Conservation (phyloP, 2,797 vertebrate genomes). For the Yasuhikotakia modesta region DNA sequence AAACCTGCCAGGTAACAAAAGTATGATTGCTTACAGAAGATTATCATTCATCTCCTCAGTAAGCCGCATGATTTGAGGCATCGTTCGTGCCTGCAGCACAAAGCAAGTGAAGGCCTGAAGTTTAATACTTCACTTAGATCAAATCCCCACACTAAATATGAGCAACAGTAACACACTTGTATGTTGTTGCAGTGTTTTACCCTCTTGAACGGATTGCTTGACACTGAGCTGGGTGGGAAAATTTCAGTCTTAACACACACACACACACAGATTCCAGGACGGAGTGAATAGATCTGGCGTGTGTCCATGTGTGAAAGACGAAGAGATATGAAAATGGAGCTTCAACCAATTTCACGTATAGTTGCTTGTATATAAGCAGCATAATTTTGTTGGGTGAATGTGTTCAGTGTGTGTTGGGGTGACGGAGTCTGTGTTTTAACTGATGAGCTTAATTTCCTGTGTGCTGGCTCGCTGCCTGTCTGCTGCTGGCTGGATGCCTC, state of each 20-base stretch:
- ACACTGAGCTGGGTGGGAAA: slow-evolving; percentile 21
- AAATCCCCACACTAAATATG: background rate
- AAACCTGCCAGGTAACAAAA: background rate
- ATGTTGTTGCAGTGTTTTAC: background rate
- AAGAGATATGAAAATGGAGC: slow-evolving; percentile 20
- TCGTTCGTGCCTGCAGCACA: background rate
- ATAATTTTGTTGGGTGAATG: slow-evolving; percentile 28
- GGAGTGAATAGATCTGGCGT: background rate
- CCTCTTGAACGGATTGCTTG: background rate
- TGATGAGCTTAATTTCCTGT: slow-evolving; percentile 64
- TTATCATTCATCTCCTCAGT: background rate
- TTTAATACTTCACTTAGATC: slow-evolving; percentile 9
- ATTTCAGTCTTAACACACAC: background rate
- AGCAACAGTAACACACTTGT: background rate
- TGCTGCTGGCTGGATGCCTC: slow-evolving; percentile 23
- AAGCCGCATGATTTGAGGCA: background rate
- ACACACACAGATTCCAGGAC: background rate
- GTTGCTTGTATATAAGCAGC: slow-evolving; percentile 17
- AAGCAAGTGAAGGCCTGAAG: background rate
- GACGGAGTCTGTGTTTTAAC: slow-evolving; percentile 33
- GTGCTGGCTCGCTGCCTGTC: slow-evolving; percentile 52
- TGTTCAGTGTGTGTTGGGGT: slow-evolving; percentile 31
- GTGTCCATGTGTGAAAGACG: background rate
- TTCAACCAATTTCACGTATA: slow-evolving; percentile 35
- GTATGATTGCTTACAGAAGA: background rate